Base-by-base conservation (phyloP, 2,888 invertebrate species). In the Strigamia maritima region DNA sequence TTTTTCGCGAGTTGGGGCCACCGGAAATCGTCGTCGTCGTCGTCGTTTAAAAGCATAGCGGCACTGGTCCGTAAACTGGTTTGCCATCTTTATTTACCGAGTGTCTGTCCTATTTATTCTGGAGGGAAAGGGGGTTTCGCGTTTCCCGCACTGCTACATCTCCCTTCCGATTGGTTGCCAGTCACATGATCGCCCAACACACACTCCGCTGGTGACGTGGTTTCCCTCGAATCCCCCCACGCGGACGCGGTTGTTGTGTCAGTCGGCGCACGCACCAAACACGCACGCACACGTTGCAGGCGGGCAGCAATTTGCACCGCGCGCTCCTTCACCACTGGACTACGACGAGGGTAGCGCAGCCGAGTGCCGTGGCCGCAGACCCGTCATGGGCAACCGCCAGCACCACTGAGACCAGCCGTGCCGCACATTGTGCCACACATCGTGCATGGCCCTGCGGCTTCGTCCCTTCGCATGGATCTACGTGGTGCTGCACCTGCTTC, bases 261-360 rank as follows among this genome's bases (percentile, higher is more conserved):
- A 65, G 65, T 65, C 65, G 65, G 65, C 65, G 65, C 65, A 65
- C 65, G 65, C 65, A 65, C 65, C 65, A 65, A 65, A 65, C 65
- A 65, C 65, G 65, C 24, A 65, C 65, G 65, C 65, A 65, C 65
- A 14, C 65, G 2, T 7, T 2, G 24, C 24, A 24, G 26, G 65
- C 65, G 65, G 65, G 24, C 65, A 26, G 65, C 65, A 28, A 28
- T 19, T 19, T 60, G 60, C 60, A 24, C 24, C 24, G 22, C 28
- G 26, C 65, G 10, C 65, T 26, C 26, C 65, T 26, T 26, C 65
- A 26, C 65, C 26, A 24, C 65, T 65, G 65, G 65, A 65, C 65
- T 65, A 65, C 65, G 65, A 24, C 65, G 65, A 65, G 65, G 65
- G 65, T 24, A 3, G 24, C 26, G 26, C 26, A 10, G 26, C 12